Evolutionary conservation across 2,888 invertebrate genomes (phyloP), one percentile per base, ranked within the genome.

Genomic region (Cremastobaeus sp.): DNA sequence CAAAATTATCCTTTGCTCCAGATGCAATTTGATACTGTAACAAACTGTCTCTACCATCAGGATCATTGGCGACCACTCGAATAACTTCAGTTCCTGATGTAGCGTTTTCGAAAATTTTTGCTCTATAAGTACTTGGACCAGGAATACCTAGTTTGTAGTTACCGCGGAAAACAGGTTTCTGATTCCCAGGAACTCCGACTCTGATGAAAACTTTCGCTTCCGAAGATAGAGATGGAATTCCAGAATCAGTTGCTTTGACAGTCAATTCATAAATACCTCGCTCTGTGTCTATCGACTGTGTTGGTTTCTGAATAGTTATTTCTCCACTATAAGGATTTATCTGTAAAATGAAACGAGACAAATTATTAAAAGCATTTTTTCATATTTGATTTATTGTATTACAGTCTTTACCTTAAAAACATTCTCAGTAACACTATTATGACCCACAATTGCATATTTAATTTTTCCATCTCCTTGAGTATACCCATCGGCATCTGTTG

Each of bases 111-210:
- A 90, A 89, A 14, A 95, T 90, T 45, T 90, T 91, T 0, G 92
- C 93, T 73, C 92, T 90, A 80, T 94, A 95, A 43, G 92, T 92
- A 82, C 92, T 93, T 0, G 93, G 93, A 8, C 92, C 92, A 0
- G 92, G 88, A 14, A 90, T 90, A 3, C 77, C 78, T 15, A 90
- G 89, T 65, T 92, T 92, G 77, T 92, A 93, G 79, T 93, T 92
- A 0, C 93, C 93, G 78, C 92, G 92, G 80, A 93, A 94, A n/a
- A 93, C 91, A 0, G 94, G 95, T n/a, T 93, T 89, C 79, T 94
- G 93, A 80, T 94, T 94, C 0, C 94, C 94, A 0, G 94, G 93
- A 2, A 94, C 93, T 0, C 94, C 94, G 0, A 95, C 94, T n/a
- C 93, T 89, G 11, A 95, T 90, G 6, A 90, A 89, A 0, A 94